phyloP scores from a whole-genome alignment of 2,888 invertebrate genomes.

The Temnothorax rugatulus region DNA sequence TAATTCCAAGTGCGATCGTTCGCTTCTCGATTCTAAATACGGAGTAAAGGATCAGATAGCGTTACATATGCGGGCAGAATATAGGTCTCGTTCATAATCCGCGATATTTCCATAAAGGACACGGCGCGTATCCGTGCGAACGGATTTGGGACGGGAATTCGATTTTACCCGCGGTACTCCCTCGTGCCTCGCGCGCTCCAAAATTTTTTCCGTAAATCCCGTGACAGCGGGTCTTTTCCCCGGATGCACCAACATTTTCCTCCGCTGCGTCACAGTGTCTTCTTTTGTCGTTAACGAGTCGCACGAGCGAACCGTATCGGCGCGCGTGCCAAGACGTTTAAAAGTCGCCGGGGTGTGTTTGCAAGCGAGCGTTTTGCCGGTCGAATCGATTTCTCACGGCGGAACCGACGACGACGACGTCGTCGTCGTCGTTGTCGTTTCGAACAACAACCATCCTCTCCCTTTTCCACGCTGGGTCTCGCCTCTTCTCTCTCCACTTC shows the following conservation, averaged over 20 bases:
- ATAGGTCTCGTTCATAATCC: neutral
- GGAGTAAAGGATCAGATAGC: neutral
- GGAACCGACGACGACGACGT: conserved; percentile 57
- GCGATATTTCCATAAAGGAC: neutral
- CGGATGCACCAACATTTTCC: conserved; percentile 13
- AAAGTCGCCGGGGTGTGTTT: conserved; percentile 56
- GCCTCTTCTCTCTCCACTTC: conserved; percentile 60
- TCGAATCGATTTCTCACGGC: conserved; percentile 78
- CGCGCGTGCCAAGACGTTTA: conserved; percentile 76
- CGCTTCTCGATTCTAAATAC: neutral
- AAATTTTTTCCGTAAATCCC: neutral
- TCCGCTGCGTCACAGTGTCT: conserved; percentile 30
- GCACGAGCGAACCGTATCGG: conserved; percentile 50
- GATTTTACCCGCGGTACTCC: neutral
- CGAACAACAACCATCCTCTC: conserved; percentile 67
- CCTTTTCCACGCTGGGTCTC: conserved; percentile 17
- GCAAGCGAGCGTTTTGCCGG: conserved; percentile 53
- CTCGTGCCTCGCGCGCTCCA: neutral
- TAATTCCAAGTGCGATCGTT: neutral
- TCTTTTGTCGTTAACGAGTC: conserved; percentile 58
- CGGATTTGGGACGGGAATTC: neutral
- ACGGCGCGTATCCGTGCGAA: neutral
- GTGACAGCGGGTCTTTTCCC: conserved; percentile 8
- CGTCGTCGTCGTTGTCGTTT: conserved; percentile 65
- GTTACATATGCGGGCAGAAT: conserved; percentile 3